Evolutionary conservation across 2,113 vertebrate genomes (phyloP).

Genomic region (Reinhardtius hippoglossoides): DNA sequence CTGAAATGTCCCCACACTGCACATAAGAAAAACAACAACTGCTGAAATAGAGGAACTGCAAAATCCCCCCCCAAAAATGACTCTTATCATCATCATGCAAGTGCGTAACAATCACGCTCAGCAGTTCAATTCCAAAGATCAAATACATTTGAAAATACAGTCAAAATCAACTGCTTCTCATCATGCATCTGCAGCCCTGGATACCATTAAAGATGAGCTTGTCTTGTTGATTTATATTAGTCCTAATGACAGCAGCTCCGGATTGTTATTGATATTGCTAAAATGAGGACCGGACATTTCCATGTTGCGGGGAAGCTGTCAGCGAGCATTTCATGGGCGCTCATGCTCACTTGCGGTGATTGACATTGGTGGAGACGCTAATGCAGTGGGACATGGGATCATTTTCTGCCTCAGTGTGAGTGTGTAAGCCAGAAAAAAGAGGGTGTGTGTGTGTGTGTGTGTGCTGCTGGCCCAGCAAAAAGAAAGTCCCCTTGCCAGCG

Average conservation of each 20-base stretch:
- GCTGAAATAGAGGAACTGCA: too few species aligned
- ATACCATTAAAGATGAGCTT: conserved; percentile 7
- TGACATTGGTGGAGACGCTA: conserved; percentile 34
- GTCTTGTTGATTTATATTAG: conserved; percentile 38
- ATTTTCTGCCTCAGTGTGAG: conserved; percentile 20
- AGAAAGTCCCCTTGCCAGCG: conserved; percentile 14
- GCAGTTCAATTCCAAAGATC: background rate
- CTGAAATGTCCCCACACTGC: too few species aligned
- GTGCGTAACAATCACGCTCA: too few species aligned
- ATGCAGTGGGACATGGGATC: conserved; percentile 41
- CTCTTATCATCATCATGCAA: too few species aligned
- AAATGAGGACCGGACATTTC: conserved; percentile 28
- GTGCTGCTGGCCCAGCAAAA: too few species aligned
- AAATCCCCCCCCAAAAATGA: too few species aligned
- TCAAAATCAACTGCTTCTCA: background rate
- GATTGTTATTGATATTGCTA: conserved; percentile 13
- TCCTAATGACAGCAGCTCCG: conserved; percentile 24
- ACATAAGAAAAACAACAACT: too few species aligned
- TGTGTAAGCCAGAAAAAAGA: background rate
- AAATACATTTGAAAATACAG: background rate
- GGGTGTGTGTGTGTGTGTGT: too few species aligned
- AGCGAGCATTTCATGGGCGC: conserved; percentile 24
- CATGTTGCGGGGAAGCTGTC: conserved; percentile 31
- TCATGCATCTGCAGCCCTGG: background rate
- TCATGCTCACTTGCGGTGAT: conserved; percentile 23